These are phyloP conservation scores for Gymnoscopelus microlampas DNA, from an alignment of 2,797 vertebrate genomes.

Conservation along the genomic window DNA sequence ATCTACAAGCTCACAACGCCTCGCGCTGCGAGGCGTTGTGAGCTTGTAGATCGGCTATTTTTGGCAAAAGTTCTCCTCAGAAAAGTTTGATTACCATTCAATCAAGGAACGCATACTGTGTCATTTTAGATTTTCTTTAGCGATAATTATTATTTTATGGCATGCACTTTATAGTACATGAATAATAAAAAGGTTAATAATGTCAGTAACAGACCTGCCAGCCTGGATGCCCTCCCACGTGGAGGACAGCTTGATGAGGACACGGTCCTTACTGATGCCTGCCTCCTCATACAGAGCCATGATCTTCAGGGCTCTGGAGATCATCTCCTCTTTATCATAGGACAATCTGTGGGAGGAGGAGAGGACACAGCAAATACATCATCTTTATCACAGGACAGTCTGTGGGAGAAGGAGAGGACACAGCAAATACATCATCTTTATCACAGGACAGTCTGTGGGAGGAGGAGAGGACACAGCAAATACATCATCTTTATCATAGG, in stretches of 20 bases:
- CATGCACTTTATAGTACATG: too few species aligned
- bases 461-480: too few species aligned
- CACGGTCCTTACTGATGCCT: slow-evolving; percentile 88
- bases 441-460: too few species aligned
- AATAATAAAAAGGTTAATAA: background rate
- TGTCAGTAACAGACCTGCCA: slow-evolving; percentile 83
- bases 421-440: background rate
- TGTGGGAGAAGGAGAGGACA: background rate
- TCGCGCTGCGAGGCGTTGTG: too few species aligned
- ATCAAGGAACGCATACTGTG: too few species aligned
- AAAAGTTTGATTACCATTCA: too few species aligned
- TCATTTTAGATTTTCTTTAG: too few species aligned
- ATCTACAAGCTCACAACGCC: too few species aligned
- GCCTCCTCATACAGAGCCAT: slow-evolving; percentile 92
- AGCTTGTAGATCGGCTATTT: too few species aligned
- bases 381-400: background rate
- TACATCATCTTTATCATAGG: background rate
- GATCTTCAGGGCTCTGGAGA: slow-evolving; percentile 86
- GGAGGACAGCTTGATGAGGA: slow-evolving; percentile 95
- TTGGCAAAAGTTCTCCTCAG: too few species aligned
- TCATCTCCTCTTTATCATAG: slow-evolving; percentile 93
- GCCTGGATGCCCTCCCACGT: slow-evolving; percentile 99
- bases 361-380: background rate
- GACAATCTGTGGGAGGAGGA: slow-evolving; percentile 81
- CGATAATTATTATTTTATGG: too few species aligned